Base-by-base conservation (phyloP, 2,888 invertebrate genomes). In the Anticlea derivata region DNA sequence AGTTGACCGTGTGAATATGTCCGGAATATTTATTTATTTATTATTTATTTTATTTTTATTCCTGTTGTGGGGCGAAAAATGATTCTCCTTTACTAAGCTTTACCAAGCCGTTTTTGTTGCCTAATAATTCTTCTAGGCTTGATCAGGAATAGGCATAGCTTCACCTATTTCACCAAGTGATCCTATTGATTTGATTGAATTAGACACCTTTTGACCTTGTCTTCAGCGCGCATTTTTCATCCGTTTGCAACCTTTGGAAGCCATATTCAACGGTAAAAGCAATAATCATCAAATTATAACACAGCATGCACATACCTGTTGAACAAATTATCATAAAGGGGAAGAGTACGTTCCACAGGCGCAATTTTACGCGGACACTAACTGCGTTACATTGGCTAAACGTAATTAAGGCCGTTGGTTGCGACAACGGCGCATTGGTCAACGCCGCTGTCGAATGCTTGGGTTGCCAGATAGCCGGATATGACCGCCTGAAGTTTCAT, bases 251-350 rank as follows among this genome's bases (percentile, higher is more conserved):
- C 41, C 24, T 26, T 34, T 17, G 10, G 17, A 43, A 43, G 43
- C 33, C 26, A 22, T 17, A 17, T 44, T 23, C 27, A 39, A 45
- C 41, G 17, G 43, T 51, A 43, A 50, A 52, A 47, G 46, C 52
- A 55, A 58, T 58, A 50, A 53, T 58, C 54, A 54, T 61, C 22
- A 58, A 61, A 61, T 53, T 57, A 51, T 53, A 58, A 53, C 33
- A 45, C 55, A 44, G 35, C 52, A 58, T 50, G 51, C 46, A 43
- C 29, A 43, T 74, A 83, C 83, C 78, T 82, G 80, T 83, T 84
- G 81, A 79, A 65, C 76, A 75, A 79, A 83, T 79, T 82, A 80
- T 76, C 76, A 79, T 82, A 84, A 82, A 82, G 67, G 60, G 66
- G 82, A 82, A 82, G 67, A 60, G 63, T 64, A 55, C 52, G 61